These are phyloP conservation scores for Camponotus vicinus DNA, from an alignment of 1,140 invertebrate genomes.

Conservation along the genomic window DNA sequence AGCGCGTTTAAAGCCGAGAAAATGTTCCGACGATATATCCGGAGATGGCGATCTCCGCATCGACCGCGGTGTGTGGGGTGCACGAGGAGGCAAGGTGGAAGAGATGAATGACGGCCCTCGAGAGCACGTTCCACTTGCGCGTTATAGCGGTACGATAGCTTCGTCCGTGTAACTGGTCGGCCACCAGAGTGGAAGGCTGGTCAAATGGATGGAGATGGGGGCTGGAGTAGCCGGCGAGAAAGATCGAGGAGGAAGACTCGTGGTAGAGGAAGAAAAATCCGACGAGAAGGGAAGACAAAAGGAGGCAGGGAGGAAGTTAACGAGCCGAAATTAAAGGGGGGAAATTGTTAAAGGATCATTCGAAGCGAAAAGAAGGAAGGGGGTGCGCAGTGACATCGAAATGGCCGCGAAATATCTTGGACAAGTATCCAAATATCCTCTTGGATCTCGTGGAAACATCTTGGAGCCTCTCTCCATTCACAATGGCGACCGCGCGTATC, in stretches of 20 bases:
- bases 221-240: conserved; percentile 26
- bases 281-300: not conserved
- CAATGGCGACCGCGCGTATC: conserved; percentile 63
- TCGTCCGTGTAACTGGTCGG: conserved; percentile 67
- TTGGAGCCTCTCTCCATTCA: conserved; percentile 36
- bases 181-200: conserved; percentile 76
- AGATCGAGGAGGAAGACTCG: conserved; percentile 31
- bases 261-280: conserved; percentile 18
- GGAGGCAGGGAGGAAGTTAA: conserved; percentile 34
- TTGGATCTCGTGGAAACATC: not conserved
- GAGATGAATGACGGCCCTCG: conserved; percentile 60
- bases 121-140: conserved; percentile 71
- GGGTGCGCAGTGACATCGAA: conserved; percentile 60
- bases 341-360: not conserved
- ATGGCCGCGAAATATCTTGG: conserved; percentile 47
- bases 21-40: conserved; percentile 42
- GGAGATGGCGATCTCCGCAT: conserved; percentile 50
- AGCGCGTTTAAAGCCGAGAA: conserved; percentile 34
- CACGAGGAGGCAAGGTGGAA: not conserved
- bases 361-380: not conserved
- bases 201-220: conserved; percentile 62
- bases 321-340: not conserved
- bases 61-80: conserved; percentile 5
- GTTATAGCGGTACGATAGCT: conserved; percentile 58
- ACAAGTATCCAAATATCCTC: not conserved